A percentile compares a stretch with the other conserved stretches of the same genome.
Evolutionary conservation across 30 jellyfish, hydroid and myxozoan genomes (phyloP).

Genomic region (Cassiopea xamachana): DNA sequence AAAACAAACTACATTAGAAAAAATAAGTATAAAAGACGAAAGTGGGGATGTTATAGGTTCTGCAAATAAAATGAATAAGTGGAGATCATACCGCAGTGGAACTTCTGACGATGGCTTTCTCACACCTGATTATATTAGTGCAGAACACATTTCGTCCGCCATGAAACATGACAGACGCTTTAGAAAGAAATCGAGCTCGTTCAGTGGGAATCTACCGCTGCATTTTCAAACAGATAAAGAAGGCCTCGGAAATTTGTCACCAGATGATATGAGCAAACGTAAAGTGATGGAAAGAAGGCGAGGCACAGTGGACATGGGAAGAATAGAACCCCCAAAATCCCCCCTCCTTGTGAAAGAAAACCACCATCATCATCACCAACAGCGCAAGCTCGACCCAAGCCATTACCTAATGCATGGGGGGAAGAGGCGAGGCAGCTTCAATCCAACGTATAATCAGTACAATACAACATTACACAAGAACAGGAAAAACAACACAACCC

Average conservation of each 20-base stretch:
- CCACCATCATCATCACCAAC: slow-evolving; percentile 6
- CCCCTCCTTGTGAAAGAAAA: slow-evolving; percentile 32
- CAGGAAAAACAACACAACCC: slow-evolving; percentile 34
- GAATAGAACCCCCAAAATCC: slow-evolving; percentile 18
- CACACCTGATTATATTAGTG: slow-evolving; percentile 20
- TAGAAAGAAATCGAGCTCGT: slow-evolving; percentile 82
- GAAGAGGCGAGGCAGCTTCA: slow-evolving; percentile 79
- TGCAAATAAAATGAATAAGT: not conserved
- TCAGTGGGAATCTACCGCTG: slow-evolving; percentile 75
- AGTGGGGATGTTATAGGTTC: slow-evolving; percentile 23
- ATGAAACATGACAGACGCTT: slow-evolving; percentile 30
- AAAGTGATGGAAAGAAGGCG: slow-evolving; percentile 50
- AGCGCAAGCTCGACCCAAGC: slow-evolving; percentile 76
- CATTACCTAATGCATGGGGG: slow-evolving; percentile 76
- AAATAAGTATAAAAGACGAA: not conserved
- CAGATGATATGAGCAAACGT: slow-evolving; percentile 1
- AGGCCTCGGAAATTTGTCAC: not conserved
- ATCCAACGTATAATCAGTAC: slow-evolving; percentile 76
- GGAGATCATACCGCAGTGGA: slow-evolving; percentile 25
- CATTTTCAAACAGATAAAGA: slow-evolving; percentile 4
- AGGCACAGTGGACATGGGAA: slow-evolving; percentile 66
- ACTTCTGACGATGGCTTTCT: slow-evolving; percentile 58
- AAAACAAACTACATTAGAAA: not conserved
- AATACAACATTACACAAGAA: slow-evolving; percentile 6
- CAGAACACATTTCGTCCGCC: not conserved